phyloP scores from a whole-genome alignment of 2,888 invertebrate species.

The Tetragnatha montana region DNA sequence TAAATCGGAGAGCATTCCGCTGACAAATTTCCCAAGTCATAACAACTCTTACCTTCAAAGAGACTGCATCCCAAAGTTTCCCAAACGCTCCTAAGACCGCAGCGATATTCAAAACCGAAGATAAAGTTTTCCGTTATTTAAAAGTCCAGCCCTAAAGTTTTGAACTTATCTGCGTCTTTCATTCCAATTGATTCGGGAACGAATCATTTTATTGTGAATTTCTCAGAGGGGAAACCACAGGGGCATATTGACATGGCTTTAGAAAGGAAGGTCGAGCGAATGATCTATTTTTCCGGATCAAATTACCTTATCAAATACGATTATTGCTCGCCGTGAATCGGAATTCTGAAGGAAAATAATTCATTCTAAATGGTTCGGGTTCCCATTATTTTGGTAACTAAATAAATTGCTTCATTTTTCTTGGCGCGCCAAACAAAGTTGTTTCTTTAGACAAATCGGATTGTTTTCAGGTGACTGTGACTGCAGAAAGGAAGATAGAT shows the following conservation, averaged over 20 bases:
- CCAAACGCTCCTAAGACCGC: no score
- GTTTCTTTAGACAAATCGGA: background rate
- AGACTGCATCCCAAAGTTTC: no score
- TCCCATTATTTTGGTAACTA: background rate
- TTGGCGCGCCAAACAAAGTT: background rate
- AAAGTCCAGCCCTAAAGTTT: background rate
- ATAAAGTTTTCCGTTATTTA: constrained; percentile 9
- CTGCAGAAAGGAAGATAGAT: background rate
- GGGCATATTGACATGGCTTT: background rate
- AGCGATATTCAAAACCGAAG: background rate
- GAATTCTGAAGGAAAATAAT: background rate
- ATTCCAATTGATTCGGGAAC: background rate
- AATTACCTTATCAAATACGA: constrained; percentile 23
- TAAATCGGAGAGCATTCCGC: no score
- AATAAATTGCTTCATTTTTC: background rate
- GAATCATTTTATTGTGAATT: background rate
- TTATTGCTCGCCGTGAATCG: background rate
- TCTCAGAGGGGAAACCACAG: background rate
- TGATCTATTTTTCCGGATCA: constrained; percentile 13
- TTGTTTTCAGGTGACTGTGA: background rate
- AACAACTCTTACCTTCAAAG: no score
- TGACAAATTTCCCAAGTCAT: no score
- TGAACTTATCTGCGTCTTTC: background rate
- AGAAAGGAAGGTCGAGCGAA: background rate
- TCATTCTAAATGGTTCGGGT: background rate